Evolutionary conservation across 2,888 invertebrate species (phyloP).

Genomic region (Dicycla oo): DNA sequence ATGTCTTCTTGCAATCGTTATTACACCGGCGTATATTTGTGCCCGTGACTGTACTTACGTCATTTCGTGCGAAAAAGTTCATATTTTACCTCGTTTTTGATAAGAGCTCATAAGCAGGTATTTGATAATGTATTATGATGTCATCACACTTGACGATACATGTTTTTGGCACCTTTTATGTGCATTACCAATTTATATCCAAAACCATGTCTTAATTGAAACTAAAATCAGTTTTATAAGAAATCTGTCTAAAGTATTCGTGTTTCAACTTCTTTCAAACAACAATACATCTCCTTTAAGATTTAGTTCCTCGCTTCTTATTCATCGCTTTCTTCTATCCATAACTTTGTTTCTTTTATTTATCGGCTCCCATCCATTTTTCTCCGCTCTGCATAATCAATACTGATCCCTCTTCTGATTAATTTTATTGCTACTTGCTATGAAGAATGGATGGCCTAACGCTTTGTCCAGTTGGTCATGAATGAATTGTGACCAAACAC

Average conservation of each 20-base stretch:
- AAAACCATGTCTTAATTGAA: conserved; percentile 1
- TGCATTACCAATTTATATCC: conserved; percentile 8
- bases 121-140: conserved; percentile 23
- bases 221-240: conserved; percentile 1
- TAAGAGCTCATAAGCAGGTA: conserved; percentile 8
- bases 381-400: conserved; percentile 33
- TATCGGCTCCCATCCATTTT: conserved; percentile 30
- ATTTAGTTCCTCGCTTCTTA: conserved; percentile 24
- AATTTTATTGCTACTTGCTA: conserved; percentile 32
- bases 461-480: conserved; percentile 22
- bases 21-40: no score
- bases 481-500: conserved; percentile 31
- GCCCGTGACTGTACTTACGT: no score
- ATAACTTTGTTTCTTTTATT: conserved; percentile 36
- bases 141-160: conserved; percentile 32
- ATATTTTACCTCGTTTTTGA: neutral
- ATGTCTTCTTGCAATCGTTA: no score
- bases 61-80: neutral
- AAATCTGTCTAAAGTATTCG: conserved; percentile 3
- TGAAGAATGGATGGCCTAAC: conserved; percentile 32
- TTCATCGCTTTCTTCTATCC: conserved; percentile 14
- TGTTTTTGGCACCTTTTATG: conserved; percentile 30
- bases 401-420: conserved; percentile 24
- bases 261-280: conserved; percentile 14
- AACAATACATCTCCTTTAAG: conserved; percentile 25